Percentiles rank a stretch among this genome's conserved stretches.
Conservation (phyloP, 2,113 vertebrate genomes). For the Pelvicachromis taeniatus region DNA sequence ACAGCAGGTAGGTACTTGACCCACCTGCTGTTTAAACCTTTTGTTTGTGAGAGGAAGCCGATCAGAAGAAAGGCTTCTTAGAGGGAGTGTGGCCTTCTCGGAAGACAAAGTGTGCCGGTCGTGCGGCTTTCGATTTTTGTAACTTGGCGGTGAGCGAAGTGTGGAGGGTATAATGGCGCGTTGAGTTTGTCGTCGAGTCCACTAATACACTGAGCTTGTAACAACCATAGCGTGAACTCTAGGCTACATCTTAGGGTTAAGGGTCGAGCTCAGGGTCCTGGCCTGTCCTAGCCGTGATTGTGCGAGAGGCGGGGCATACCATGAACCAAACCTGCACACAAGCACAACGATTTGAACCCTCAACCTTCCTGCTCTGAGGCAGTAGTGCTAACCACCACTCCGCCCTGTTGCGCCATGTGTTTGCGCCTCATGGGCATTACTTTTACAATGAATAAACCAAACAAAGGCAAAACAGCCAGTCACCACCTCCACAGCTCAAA, state of each 20-base stretch:
- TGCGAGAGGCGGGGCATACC: background rate
- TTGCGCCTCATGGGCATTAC: background rate
- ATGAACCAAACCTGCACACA: background rate
- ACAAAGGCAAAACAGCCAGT: background rate
- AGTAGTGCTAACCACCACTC: background rate
- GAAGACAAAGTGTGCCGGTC: background rate
- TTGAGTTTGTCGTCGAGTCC: background rate
- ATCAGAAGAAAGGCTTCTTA: background rate
- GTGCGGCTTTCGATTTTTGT: background rate
- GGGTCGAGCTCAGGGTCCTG: background rate
- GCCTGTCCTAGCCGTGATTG: background rate
- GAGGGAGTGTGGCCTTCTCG: background rate
- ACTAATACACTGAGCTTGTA: background rate
- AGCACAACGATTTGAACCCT: background rate
- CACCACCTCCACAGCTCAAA: background rate
- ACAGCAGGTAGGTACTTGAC: background rate
- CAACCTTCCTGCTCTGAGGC: background rate
- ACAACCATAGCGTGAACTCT: background rate
- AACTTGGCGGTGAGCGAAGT: background rate
- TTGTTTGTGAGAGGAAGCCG: background rate
- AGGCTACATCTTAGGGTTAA: background rate
- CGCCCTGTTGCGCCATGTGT: background rate
- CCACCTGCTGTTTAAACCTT: background rate
- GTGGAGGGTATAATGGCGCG: fast-evolving
- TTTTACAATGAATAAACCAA: background rate